Percentiles rank a stretch among this genome's conserved stretches.
phyloP scores from a whole-genome alignment of 1,140 invertebrate genomes.

The Brachionus calyciflorus region DNA sequence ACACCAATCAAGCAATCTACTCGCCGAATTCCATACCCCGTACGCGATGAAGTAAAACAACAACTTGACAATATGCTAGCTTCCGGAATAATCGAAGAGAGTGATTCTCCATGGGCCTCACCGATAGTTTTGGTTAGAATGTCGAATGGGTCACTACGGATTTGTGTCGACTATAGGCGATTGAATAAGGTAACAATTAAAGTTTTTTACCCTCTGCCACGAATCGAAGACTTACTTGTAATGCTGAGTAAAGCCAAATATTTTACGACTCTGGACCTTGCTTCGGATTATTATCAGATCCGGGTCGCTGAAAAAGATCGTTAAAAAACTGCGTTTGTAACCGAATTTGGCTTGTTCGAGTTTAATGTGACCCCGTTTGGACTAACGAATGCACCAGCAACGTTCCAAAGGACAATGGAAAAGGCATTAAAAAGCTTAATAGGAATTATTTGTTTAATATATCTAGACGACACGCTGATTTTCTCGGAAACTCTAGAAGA shows the following conservation, averaged over 20 bases:
- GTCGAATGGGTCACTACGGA: not conserved
- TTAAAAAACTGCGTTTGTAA: conserved; percentile 20
- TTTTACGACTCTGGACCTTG: not conserved
- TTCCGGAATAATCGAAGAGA: too few relatives aligned
- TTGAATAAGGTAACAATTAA: conserved; percentile 48
- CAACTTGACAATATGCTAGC: too few relatives aligned
- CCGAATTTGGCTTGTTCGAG: conserved; percentile 47
- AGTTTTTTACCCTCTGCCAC: conserved; percentile 45
- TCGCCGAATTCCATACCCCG: too few relatives aligned
- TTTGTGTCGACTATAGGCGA: conserved; percentile 20
- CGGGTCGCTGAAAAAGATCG: not conserved
- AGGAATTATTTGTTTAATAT: not conserved
- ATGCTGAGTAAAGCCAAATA: not conserved
- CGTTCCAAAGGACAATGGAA: conserved; percentile 54
- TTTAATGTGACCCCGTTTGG: conserved; percentile 59
- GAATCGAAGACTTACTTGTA: conserved; percentile 49
- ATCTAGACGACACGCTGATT: not conserved
- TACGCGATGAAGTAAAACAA: too few relatives aligned
- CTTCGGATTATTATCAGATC: not conserved
- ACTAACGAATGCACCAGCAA: conserved; percentile 56
- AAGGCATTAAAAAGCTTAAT: conserved; percentile 13
- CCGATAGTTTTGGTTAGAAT: conserved; percentile 44
- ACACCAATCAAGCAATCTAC: too few relatives aligned
- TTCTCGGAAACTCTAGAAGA: not conserved
- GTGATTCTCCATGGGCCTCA: conserved; percentile 38